phyloP scores from a whole-genome alignment of 2,888 invertebrate species.

The Philereme vetulata region DNA sequence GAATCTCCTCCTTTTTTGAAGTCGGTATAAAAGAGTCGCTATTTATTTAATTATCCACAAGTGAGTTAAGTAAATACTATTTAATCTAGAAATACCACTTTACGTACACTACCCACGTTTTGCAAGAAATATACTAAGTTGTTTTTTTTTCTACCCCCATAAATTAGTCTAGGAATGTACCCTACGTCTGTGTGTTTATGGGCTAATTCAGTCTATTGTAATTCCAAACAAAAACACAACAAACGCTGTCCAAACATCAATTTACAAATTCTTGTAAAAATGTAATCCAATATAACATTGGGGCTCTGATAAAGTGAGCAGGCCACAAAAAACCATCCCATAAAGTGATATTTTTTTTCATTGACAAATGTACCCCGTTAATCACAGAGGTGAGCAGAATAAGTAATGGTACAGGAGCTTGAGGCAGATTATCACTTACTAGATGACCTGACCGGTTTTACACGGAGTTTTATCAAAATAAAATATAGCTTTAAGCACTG shows the following conservation, averaged over 20 bases:
- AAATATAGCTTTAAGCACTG: no score
- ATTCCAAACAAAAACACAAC: neutral
- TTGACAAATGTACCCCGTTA: conserved; percentile 23
- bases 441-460: no score
- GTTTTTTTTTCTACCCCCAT: no score
- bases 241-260: neutral
- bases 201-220: neutral
- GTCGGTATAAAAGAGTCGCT: no score
- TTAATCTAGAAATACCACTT: no score
- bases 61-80: no score
- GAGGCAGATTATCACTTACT: neutral
- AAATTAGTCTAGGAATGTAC: no score
- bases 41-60: no score
- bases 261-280: neutral
- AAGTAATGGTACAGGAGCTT: conserved; percentile 5
- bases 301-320: neutral
- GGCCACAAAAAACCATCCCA: conserved; percentile 5
- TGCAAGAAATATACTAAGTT: no score
- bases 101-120: no score
- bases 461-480: no score
- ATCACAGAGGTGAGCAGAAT: conserved; percentile 23
- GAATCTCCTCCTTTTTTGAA: no score
- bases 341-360: conserved; percentile 14
- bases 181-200: neutral
- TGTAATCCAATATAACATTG: neutral